Evolutionary conservation across 1,140 invertebrate species (phyloP), one percentile per base, ranked within the genome.

Genomic region (Papilio polyxenes): DNA sequence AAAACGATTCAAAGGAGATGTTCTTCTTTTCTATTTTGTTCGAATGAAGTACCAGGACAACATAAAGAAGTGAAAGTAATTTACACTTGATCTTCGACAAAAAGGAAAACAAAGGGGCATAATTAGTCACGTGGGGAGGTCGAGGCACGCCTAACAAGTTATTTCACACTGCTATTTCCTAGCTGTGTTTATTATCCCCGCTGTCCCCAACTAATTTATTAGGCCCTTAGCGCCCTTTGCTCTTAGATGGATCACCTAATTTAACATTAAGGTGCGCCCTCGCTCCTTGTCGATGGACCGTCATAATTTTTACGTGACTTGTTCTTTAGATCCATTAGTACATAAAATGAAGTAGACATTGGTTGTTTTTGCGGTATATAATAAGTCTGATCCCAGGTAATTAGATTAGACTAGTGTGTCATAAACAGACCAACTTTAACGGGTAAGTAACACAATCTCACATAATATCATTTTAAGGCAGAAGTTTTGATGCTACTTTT

Each of bases 181-280:
- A 82, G 85, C 86, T 85, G 88, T 91, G 91, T 92, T 92, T 93
- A 92, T 93, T 92, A 92, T 90, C 90, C 89, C 87, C 59, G 84
- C 84, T 92, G 92, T 93, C 92, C 92, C 92, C 91, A 90, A 90
- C 89, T 93, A 92, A 93, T 92, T 93, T 93, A 93, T 92, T 88
- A 88, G 85, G 86, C 91, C 89, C 90, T 91, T 92, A 90, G 84
- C 90, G 88, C 90, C 92, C 91, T 91, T 89, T 90, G 87, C 82
- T 84, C 87, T 87, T 83, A 91, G 92, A 93, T 91, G 91, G 90
- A 93, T 93, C 89, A 87, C 91, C 92, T 92, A 92, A 93, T 93
- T 93, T 91, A 90, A 91, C 90, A 92, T 92, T 92, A 92, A 91
- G 90, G 89, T 88, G 85, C 85, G 81, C 83, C 85, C 81, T 74